These are phyloP conservation scores for Penaeus vannamei DNA, from an alignment of 1,140 invertebrate genomes.

Conservation along the genomic window DNA sequence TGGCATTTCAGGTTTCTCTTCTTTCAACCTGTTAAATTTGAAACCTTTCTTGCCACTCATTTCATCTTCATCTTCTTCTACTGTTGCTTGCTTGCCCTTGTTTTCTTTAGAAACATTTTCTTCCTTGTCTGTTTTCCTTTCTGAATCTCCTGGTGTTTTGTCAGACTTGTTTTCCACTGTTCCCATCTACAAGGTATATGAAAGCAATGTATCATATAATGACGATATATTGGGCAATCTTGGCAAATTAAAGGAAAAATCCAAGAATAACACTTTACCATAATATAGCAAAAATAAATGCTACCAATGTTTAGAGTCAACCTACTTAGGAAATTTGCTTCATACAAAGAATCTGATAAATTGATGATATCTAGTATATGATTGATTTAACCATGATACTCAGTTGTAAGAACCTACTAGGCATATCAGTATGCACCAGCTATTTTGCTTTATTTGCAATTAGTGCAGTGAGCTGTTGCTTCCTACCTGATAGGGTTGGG, in stretches of 20 bases:
- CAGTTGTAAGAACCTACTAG: too few relatives aligned
- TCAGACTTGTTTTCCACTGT: neutral
- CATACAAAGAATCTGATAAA: too few relatives aligned
- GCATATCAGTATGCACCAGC: too few relatives aligned
- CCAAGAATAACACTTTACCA: neutral
- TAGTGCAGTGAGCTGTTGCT: neutral
- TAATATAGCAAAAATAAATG: neutral
- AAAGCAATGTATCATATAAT: neutral
- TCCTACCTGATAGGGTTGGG: constrained; percentile 60
- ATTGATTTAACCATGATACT: too few relatives aligned
- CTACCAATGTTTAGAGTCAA: neutral
- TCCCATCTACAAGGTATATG: neutral
- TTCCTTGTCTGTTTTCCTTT: neutral
- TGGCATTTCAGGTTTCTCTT: constrained; percentile 24
- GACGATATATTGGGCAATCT: neutral
- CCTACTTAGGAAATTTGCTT: neutral
- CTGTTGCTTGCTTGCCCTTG: neutral
- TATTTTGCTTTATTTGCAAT: neutral
- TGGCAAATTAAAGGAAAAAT: neutral
- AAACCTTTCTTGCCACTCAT: constrained; percentile 48
- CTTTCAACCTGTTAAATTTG: constrained; percentile 55
- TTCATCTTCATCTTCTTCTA: neutral
- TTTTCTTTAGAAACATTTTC: neutral
- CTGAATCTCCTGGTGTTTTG: neutral
- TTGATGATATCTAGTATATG: neutral